A percentile compares a stretch with the other conserved stretches of the same genome.
These are phyloP conservation scores for Ctenochaetus hawaiiensis DNA, from an alignment of 2,797 vertebrate genomes.

Conservation along the genomic window DNA sequence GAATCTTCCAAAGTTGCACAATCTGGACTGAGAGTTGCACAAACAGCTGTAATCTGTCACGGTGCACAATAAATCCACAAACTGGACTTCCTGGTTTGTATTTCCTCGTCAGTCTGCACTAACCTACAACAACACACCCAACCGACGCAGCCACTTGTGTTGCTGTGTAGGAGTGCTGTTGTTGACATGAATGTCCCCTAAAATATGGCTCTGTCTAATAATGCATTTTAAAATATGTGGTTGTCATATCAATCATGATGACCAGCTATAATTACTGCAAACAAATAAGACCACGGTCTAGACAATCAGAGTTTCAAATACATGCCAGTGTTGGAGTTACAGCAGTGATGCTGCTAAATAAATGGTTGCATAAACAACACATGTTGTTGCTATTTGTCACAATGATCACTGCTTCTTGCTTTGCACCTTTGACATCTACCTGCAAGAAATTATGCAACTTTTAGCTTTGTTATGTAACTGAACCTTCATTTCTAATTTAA, in stretches of 20 bases:
- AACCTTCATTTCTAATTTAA: too few species aligned
- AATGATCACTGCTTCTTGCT: not conserved
- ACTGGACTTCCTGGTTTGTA: conserved; percentile 3
- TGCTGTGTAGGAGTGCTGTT: not conserved
- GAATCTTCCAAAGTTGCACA: not conserved
- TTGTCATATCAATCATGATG: conserved; percentile 8
- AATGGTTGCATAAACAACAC: not conserved
- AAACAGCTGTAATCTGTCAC: not conserved
- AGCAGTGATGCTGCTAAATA: conserved; percentile 1
- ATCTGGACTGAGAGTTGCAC: not conserved
- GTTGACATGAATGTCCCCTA: not conserved
- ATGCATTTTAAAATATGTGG: conserved; percentile 21
- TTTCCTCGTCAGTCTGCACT: not conserved
- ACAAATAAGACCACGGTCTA: conserved; percentile 28
- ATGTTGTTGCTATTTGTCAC: not conserved
- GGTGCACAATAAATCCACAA: not conserved
- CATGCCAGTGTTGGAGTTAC: not conserved
- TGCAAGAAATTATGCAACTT: not conserved
- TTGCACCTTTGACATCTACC: not conserved
- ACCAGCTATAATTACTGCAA: conserved; percentile 21
- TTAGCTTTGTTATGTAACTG: not conserved
- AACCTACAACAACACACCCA: not conserved
- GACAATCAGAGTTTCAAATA: not conserved
- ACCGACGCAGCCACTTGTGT: not conserved
- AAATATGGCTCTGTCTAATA: conserved; percentile 6